phyloP scores from a whole-genome alignment of 2,113 vertebrate species.

The Cavia aperea region DNA sequence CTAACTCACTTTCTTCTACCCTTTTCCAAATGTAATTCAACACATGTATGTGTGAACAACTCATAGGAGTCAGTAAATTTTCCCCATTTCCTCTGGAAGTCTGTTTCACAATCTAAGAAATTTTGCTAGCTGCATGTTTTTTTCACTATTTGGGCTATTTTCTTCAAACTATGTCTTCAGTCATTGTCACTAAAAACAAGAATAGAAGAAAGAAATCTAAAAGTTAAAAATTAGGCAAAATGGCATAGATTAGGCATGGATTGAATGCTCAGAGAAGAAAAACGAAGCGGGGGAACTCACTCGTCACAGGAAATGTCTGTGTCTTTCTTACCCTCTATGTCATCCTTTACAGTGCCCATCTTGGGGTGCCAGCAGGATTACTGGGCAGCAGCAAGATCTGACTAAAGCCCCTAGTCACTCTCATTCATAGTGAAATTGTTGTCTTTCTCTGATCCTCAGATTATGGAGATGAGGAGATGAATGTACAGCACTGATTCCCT shows the following conservation, averaged over 20 bases:
- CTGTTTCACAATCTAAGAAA: neutral
- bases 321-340: constrained; percentile 45
- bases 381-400: constrained; percentile 68
- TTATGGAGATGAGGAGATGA: constrained; percentile 84
- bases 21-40: neutral
- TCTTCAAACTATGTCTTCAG: constrained; percentile 9
- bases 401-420: constrained; percentile 74
- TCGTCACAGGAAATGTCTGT: constrained; percentile 65
- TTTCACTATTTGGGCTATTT: constrained; percentile 27
- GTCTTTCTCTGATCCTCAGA: constrained; percentile 82
- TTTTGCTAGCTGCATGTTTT: constrained; percentile 26
- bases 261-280: constrained; percentile 63
- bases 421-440: constrained; percentile 78
- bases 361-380: constrained; percentile 68
- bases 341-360: constrained; percentile 60
- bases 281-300: constrained; percentile 58
- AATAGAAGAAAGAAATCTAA: constrained; percentile 41
- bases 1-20: neutral
- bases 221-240: constrained; percentile 44
- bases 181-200: constrained; percentile 23
- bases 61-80: neutral
- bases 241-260: constrained; percentile 57
- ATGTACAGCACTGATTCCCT: constrained; percentile 81
- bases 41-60: too few species aligned
- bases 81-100: neutral